Conservation (phyloP, 2,888 invertebrate species). For the Idaea dimidiata region DNA sequence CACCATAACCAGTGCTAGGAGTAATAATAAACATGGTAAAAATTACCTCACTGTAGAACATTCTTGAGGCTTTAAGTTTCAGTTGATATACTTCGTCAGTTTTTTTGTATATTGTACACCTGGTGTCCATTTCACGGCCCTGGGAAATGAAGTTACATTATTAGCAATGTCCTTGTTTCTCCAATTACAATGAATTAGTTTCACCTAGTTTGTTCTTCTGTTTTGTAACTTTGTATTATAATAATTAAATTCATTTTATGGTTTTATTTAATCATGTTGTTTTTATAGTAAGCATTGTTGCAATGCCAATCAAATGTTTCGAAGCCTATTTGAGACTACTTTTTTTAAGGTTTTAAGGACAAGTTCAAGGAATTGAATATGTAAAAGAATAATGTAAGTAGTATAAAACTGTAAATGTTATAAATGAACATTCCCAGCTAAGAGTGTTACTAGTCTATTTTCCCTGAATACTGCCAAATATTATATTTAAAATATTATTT, state of each 20-base stretch:
- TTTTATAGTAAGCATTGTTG: too few relatives aligned
- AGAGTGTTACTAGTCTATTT: conserved; percentile 45
- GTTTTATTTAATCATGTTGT: too few relatives aligned
- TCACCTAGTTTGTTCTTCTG: too few relatives aligned
- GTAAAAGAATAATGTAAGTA: conserved; percentile 46
- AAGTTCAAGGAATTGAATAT: not conserved
- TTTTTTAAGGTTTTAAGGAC: too few relatives aligned
- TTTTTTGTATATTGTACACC: conserved; percentile 99
- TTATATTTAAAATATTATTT: conserved; percentile 33
- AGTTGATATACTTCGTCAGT: conserved; percentile 98
- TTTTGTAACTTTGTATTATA: too few relatives aligned
- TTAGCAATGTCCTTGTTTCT: not conserved
- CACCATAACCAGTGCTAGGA: too few relatives aligned
- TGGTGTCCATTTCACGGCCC: conserved; percentile 95
- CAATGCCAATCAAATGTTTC: too few relatives aligned
- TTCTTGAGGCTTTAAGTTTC: conserved; percentile 97
- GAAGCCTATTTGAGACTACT: too few relatives aligned
- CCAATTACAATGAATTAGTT: not conserved
- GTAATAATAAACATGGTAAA: conserved; percentile 2
- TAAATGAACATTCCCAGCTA: conserved; percentile 36
- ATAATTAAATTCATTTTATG: too few relatives aligned
- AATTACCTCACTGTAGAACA: conserved; percentile 89
- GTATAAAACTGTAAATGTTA: conserved; percentile 45
- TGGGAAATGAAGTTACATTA: conserved; percentile 46
- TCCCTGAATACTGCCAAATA: conserved; percentile 61